Percentiles rank a stretch among this genome's conserved stretches.
Evolutionary conservation across 2,797 vertebrate species (phyloP).

Genomic region (Squalus acanthias): DNA sequence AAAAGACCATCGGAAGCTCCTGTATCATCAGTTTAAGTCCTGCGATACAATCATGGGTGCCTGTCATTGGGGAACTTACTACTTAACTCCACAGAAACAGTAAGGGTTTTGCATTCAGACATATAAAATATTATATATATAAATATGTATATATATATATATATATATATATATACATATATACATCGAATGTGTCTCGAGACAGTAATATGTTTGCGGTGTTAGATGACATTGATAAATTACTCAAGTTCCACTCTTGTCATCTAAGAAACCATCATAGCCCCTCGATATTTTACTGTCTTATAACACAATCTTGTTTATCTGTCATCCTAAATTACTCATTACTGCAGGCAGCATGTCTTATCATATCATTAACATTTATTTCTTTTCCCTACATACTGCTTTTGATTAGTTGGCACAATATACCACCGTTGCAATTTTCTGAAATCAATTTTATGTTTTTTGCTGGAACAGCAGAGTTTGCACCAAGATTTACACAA

Average conservation of each 20-base stretch:
- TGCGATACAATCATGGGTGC: not conserved
- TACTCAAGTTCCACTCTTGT: not conserved
- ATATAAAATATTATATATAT: not conserved
- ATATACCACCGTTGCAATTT: not conserved
- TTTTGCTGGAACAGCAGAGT: not conserved
- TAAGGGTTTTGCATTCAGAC: not conserved
- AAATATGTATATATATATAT: not conserved
- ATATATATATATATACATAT: not conserved
- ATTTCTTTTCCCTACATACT: not conserved
- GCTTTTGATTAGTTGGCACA: not conserved
- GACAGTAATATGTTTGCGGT: not conserved
- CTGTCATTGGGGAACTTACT: not conserved
- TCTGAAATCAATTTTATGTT: not conserved
- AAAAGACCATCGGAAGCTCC: not conserved
- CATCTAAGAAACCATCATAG: not conserved
- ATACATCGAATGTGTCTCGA: not conserved
- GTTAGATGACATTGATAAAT: not conserved
- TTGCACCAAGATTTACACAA: not conserved
- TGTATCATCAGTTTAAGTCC: not conserved
- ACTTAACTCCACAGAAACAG: not conserved
- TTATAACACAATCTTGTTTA: conserved; percentile 6
- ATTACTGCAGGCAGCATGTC: conserved; percentile 30
- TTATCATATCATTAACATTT: conserved; percentile 2
- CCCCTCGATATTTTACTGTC: not conserved
- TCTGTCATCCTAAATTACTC: not conserved